Evolutionary conservation across 1,140 invertebrate species (phyloP).

Genomic region (Bathynomus jamesi): DNA sequence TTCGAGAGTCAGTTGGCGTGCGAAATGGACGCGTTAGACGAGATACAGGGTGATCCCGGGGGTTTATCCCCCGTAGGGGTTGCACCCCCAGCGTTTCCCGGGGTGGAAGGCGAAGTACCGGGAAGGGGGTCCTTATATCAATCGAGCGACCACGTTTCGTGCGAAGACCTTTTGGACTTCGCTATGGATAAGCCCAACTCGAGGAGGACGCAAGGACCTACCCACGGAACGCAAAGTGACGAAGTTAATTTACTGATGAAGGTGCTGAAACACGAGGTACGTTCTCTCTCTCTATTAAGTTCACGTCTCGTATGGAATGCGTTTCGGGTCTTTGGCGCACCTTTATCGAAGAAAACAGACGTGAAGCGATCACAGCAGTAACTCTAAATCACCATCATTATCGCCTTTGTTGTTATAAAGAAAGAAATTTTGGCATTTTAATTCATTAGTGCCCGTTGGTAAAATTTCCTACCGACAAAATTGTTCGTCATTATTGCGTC

Average conservation of each 20-base stretch:
- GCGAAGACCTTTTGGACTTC: slow-evolving; percentile 85
- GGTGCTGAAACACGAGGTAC: slow-evolving; percentile 72
- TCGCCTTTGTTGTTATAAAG: no score
- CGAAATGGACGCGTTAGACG: slow-evolving; percentile 56
- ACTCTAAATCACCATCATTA: no score
- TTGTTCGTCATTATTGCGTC: no score
- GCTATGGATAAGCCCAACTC: slow-evolving; percentile 69
- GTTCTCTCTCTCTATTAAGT: no score
- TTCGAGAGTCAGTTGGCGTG: slow-evolving; percentile 57
- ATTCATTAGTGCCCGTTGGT: no score
- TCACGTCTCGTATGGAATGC: no score
- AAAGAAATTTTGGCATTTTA: no score
- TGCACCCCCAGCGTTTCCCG: slow-evolving; percentile 14
- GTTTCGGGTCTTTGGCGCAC: no score
- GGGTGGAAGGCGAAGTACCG: slow-evolving; percentile 28
- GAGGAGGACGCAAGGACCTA: slow-evolving; percentile 56
- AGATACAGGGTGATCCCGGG: slow-evolving; percentile 41
- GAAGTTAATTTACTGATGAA: slow-evolving; percentile 74
- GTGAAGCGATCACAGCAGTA: no score
- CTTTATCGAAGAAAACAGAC: no score
- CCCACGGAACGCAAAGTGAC: slow-evolving; percentile 73
- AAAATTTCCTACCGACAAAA: no score
- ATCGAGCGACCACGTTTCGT: slow-evolving; percentile 69
- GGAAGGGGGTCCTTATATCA: slow-evolving; percentile 41
- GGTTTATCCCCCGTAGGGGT: slow-evolving; percentile 35